Conservation (phyloP, 2,113 vertebrate genomes). For the Ondatra zibethicus region DNA sequence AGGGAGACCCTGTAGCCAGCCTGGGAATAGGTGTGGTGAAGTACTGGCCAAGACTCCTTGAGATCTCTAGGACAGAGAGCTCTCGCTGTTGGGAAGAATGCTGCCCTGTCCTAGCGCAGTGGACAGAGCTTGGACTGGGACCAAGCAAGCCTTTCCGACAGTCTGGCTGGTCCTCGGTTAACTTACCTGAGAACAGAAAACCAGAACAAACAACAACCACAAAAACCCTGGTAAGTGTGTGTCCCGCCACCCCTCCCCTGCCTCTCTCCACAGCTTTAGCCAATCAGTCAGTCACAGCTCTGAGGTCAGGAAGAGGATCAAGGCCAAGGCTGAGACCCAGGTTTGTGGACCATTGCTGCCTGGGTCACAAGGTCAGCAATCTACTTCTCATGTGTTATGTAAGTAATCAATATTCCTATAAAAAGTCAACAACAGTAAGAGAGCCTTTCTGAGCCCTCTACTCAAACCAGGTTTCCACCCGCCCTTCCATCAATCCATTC, state of each 20-base stretch:
- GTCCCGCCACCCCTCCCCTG: neutral
- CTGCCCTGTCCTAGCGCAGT: neutral
- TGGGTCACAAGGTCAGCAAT: neutral
- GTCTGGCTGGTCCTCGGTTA: neutral
- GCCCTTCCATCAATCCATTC: neutral
- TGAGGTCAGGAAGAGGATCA: neutral
- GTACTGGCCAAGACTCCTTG: neutral
- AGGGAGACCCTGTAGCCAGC: neutral
- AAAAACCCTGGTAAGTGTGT: neutral
- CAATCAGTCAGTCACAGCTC: neutral
- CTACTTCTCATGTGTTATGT: neutral
- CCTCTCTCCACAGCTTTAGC: neutral
- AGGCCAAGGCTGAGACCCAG: neutral
- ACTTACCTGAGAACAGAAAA: neutral
- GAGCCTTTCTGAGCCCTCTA: neutral
- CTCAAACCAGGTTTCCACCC: neutral
- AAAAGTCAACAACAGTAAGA: neutral
- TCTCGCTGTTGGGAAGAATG: neutral
- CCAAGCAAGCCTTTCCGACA: neutral
- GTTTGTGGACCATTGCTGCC: neutral
- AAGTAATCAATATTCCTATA: neutral
- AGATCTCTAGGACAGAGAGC: neutral
- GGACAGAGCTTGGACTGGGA: neutral
- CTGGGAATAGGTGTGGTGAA: neutral
- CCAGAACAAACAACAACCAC: neutral